Percentiles rank a stretch among this genome's conserved stretches.
phyloP scores from a whole-genome alignment of 2,797 vertebrate species.

The Jordanella pulchra region DNA sequence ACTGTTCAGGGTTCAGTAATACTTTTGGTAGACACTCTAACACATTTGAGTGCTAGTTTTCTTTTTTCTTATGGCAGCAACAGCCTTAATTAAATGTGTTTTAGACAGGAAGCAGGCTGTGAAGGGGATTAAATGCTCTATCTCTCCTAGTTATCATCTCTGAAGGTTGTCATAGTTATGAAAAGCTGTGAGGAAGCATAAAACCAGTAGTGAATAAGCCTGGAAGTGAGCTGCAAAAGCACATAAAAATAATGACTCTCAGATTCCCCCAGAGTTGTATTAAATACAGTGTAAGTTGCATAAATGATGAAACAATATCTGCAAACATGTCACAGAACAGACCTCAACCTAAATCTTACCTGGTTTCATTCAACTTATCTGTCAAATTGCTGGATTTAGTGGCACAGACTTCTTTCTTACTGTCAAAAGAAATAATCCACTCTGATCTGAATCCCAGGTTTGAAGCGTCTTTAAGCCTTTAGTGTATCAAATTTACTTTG shows the following conservation, averaged over 20 bases:
- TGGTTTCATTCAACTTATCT: not conserved
- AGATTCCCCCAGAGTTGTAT: not conserved
- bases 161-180: not conserved
- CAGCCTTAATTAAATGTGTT: not conserved
- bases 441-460: not conserved
- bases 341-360: not conserved
- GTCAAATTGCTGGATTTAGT: slow-evolving; percentile 1
- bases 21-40: not conserved
- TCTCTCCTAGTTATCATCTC: not conserved
- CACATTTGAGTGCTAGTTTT: not conserved
- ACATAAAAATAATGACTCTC: not conserved
- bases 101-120: not conserved
- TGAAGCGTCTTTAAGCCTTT: not conserved
- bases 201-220: slow-evolving; percentile 2
- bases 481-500: not conserved
- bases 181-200: not conserved
- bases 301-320: not conserved
- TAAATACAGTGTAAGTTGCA: not conserved
- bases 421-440: slow-evolving; percentile 2
- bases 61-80: not conserved
- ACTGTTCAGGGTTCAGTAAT: not conserved
- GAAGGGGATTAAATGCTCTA: not conserved
- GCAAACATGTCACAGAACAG: not conserved
- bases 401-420: not conserved
- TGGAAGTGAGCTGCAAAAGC: not conserved